Conservation (phyloP, 2,113 vertebrate genomes). For the Microcebus lehilahytsara region DNA sequence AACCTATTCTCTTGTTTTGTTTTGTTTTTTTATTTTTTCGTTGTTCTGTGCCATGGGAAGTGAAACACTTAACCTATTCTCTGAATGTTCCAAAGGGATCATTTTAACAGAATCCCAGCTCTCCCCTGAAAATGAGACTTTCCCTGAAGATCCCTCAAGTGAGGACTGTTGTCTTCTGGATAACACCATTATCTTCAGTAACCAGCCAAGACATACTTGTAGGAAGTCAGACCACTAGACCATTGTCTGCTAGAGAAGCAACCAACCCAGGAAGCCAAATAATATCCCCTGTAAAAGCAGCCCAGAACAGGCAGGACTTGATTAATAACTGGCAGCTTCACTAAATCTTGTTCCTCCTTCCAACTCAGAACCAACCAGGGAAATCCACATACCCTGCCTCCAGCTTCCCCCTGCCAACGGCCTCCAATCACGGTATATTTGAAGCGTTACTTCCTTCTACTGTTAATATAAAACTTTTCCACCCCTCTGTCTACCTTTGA, state of each 20-base stretch:
- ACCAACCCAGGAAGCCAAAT: neutral
- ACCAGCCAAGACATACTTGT: neutral
- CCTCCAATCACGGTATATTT: neutral
- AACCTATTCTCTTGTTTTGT: neutral
- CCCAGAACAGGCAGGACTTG: neutral
- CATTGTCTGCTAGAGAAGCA: neutral
- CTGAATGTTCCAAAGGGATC: neutral
- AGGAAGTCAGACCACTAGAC: neutral
- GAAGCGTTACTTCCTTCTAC: neutral
- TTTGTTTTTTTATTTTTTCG: too few relatives aligned
- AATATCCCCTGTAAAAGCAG: neutral
- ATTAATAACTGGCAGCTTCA: neutral
- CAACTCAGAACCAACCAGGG: neutral
- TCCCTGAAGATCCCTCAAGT: neutral
- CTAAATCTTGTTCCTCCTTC: neutral
- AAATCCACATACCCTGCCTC: neutral
- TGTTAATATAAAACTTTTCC: neutral
- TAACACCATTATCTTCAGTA: neutral
- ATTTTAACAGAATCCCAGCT: neutral
- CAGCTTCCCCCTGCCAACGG: neutral
- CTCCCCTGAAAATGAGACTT: neutral
- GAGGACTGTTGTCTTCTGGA: neutral
- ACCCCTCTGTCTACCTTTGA: neutral
- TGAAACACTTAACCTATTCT: too few relatives aligned
- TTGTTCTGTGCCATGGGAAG: too few relatives aligned